Base-by-base conservation (phyloP, 1,140 invertebrate genomes). In the Mya arenaria region DNA sequence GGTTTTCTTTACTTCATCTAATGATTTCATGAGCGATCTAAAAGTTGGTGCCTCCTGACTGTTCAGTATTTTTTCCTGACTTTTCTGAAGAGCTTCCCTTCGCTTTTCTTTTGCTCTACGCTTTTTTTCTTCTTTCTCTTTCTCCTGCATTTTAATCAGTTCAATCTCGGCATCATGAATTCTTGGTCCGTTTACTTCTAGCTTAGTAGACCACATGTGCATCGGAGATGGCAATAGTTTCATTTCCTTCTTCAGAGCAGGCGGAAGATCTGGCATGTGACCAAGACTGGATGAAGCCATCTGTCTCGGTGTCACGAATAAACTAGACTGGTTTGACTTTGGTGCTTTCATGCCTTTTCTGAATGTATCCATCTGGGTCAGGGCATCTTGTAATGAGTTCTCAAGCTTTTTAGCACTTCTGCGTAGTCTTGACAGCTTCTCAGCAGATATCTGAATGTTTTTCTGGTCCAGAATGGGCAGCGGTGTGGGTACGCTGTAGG, bases 331-430 rank as follows among this genome's bases (percentile, higher is more conserved):
- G 60, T 60, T 62, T 71, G 73, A 66, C 73, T 79, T 79, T 0
- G 68, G 77, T 3, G 79, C 36, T 60, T 80, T 48, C 39, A 78
- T 69, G 41, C 71, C 74, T 83, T 85, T 89, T 25, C 84, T 80
- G 72, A 87, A 86, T 28, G 72, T 83, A 30, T 89, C 87, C 85
- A 89, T 89, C 58, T 88, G 88, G 52, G 77, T 72, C 17, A 90
- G 82, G 28, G 88, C 88, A 73, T 89, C 89, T 73, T 89, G 87
- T 28, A 90, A 62, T 36, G 89, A 90, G 41, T 81, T 84, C 74
- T 90, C 89, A 15, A 90, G 84, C 77, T 89, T 89, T 77, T 85
- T 87, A 25, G 89, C 89, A 73, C 87, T 87, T 60, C 82, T 77
- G 72, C 86, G 86, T 48, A 90, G 41, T 23, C 77, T 85, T n/a